Base-by-base conservation (phyloP, 2,888 invertebrate species). In the Melanostoma mellinum region DNA sequence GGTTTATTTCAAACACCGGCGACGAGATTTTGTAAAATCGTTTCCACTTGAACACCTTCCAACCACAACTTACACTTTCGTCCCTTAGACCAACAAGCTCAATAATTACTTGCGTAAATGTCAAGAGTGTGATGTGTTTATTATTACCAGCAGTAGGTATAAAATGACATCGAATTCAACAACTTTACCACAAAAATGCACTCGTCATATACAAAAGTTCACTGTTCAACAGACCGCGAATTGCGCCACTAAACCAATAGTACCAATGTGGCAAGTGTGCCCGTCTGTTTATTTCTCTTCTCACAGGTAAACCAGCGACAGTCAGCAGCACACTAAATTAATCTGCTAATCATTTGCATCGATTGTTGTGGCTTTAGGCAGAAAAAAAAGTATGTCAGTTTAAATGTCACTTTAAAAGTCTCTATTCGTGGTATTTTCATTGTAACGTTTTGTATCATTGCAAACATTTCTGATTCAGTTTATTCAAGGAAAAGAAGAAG, bases 261-360 rank as follows among this genome's bases (percentile, higher is more conserved):
- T n/a, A 36, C 35, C n/a, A 36, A 1, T 33, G 42, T 55, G 58
- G 9, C 67, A 77, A 53, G 60, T 63, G 44, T 58, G 53, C 20
- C 20, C 20, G 20, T 20, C 20, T 20, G 20, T 20, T 20, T 20
- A 20, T 53, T 46, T 58, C 42, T 60, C 33, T 0, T 68, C 60
- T 44, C 72, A 40, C 77, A 61, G 61, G 60, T 81, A 71, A 56
- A 46, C 60, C 61, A 48, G 48, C 46, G 46, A 35, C 61, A 46
- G 46, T 46, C 46, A 9, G 30, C 61, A 9, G n/a, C 10, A 33
- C 38, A 61, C 68, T 82, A 77, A 77, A 68, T 77, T 72, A 60
- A 67, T 33, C 61, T 38, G 68, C 73, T 82, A 73, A 78, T 77
- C 82, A 73, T 44, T 38, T 53, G 48, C 82, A 78, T 78, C 68